Conservation (phyloP, 1,140 invertebrate genomes). For the Habropoda laboriosa region DNA sequence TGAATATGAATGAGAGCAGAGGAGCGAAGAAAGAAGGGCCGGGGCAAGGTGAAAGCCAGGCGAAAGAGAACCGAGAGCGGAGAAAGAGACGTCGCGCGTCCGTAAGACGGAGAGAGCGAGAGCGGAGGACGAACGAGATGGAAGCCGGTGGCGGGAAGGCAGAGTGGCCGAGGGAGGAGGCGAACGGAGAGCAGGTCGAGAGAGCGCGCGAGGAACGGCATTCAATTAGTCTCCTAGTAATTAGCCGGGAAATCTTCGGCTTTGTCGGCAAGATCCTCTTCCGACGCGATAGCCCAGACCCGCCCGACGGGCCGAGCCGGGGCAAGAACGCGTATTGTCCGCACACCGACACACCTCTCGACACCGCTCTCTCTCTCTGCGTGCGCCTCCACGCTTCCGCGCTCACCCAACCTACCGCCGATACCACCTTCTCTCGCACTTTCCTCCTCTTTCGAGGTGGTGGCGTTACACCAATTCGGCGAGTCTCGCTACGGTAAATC, state of each 20-base stretch:
- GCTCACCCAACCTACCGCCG: constrained; percentile 56
- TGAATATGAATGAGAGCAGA: constrained; percentile 80
- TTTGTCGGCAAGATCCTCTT: constrained; percentile 80
- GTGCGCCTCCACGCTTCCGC: too few species aligned
- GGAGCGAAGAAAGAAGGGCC: constrained; percentile 55
- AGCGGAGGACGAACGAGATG: constrained; percentile 17
- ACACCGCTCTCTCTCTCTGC: too few species aligned
- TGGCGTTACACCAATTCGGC: constrained; percentile 65
- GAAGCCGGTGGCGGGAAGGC: not conserved
- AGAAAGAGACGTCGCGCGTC: constrained; percentile 16
- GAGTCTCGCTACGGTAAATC: constrained; percentile 76
- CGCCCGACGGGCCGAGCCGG: constrained; percentile 28
- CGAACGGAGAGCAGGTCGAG: too few species aligned
- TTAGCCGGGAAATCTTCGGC: constrained; percentile 82
- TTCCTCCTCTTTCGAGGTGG: too few species aligned
- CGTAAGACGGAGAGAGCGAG: not conserved
- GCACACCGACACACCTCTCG: too few species aligned
- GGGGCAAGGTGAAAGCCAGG: not conserved
- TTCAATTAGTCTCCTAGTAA: constrained; percentile 82
- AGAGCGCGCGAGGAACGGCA: constrained; percentile 72
- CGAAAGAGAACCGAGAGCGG: constrained; percentile 2
- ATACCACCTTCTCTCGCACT: constrained; percentile 30
- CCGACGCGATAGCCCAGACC: constrained; percentile 71
- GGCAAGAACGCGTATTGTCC: not conserved
- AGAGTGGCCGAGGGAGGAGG: constrained; percentile 8